These are phyloP conservation scores for Anas flavirostris DNA, from an alignment of 2,797 vertebrate species.

Conservation along the genomic window DNA sequence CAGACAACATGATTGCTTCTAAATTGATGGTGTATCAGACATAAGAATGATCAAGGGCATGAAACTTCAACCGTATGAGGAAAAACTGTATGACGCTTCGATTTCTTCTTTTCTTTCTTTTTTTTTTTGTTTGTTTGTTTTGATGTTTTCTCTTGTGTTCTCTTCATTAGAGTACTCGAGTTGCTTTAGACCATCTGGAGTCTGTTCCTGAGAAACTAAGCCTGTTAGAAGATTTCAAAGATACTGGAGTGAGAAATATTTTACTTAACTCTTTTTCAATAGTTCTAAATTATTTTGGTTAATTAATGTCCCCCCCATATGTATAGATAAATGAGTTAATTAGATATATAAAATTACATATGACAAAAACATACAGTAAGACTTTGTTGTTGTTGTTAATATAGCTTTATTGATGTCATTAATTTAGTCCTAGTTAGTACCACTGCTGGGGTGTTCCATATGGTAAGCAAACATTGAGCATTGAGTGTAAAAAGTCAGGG, in stretches of 20 bases:
- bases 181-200: slow-evolving; percentile 90
- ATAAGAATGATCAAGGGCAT: background rate
- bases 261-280: slow-evolving; percentile 69
- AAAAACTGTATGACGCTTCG: background rate
- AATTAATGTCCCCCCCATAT: slow-evolving; percentile 8
- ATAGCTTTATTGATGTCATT: background rate
- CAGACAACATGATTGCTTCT: background rate
- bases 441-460: background rate
- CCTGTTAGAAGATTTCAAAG: slow-evolving; percentile 87
- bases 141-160: slow-evolving; percentile 52
- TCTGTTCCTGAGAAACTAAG: slow-evolving; percentile 90
- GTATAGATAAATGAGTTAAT: background rate
- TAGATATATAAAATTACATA: background rate
- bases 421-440: background rate
- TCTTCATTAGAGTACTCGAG: slow-evolving; percentile 85
- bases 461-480: background rate
- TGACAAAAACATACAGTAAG: background rate
- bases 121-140: background rate
- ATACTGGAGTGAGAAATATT: slow-evolving; percentile 82
- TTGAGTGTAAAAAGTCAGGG: background rate
- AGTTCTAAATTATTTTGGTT: slow-evolving; percentile 39
- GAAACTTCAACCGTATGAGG: background rate
- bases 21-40: background rate
- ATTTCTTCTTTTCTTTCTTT: slow-evolving; percentile 8
- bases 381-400: background rate